A percentile compares a stretch with the other conserved stretches of the same genome.
These are phyloP conservation scores for Esperia sulphurella DNA, from an alignment of 2,888 invertebrate genomes.

Conservation along the genomic window DNA sequence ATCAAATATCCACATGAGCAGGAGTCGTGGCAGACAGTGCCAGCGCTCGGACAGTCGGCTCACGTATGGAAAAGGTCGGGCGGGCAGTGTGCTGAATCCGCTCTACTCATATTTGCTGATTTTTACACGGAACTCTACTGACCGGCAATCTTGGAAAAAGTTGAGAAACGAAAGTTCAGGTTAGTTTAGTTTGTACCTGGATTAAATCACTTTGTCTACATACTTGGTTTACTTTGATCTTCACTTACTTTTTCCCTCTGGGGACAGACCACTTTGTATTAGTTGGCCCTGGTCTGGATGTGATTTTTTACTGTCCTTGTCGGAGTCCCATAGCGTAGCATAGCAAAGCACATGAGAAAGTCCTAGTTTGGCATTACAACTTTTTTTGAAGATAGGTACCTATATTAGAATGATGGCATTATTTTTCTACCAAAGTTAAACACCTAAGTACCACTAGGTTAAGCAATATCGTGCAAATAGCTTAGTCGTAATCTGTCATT, in stretches of 20 bases:
- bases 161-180: background rate
- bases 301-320: too few relatives aligned
- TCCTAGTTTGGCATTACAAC: too few relatives aligned
- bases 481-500: slow-evolving; percentile 17
- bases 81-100: slow-evolving; percentile 42
- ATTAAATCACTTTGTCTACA: too few relatives aligned
- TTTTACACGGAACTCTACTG: slow-evolving; percentile 22
- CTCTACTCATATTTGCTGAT: slow-evolving; percentile 31
- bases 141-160: slow-evolving; percentile 6
- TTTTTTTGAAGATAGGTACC: too few relatives aligned
- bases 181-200: background rate
- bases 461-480: background rate
- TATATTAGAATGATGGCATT: too few relatives aligned
- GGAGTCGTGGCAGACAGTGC: slow-evolving; percentile 4
- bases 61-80: slow-evolving; percentile 50
- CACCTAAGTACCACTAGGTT: background rate
- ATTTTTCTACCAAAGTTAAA: too few relatives aligned
- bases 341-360: too few relatives aligned
- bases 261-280: too few relatives aligned
- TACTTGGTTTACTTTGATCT: too few relatives aligned
- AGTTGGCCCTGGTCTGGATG: too few relatives aligned
- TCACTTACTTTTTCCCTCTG: too few relatives aligned
- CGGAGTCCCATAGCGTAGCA: too few relatives aligned
- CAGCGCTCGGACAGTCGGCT: slow-evolving; percentile 31
- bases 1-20: slow-evolving; percentile 35